These are phyloP conservation scores for Danionella dracula DNA, from an alignment of 2,797 vertebrate genomes.

Conservation along the genomic window DNA sequence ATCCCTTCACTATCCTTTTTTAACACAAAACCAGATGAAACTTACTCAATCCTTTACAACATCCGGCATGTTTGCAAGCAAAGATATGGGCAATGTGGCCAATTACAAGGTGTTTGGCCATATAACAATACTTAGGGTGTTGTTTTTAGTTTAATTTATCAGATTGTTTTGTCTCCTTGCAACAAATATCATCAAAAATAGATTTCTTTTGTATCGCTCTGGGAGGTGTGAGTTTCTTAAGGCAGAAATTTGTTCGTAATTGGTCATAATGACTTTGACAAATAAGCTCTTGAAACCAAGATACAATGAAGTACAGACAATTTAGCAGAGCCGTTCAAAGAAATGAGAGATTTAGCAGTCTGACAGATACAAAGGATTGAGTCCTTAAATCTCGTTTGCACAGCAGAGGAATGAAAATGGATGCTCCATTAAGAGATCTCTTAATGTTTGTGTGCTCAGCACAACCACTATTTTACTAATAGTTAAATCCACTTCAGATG, in stretches of 20 bases:
- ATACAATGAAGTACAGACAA: slow-evolving; percentile 15
- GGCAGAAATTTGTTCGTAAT: slow-evolving; percentile 23
- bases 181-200: too few relatives aligned
- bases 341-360: slow-evolving; percentile 29
- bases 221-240: slow-evolving; percentile 12
- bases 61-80: too few relatives aligned
- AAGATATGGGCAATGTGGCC: too few relatives aligned
- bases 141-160: too few relatives aligned
- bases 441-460: neutral
- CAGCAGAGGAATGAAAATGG: neutral
- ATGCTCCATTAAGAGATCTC: neutral
- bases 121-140: too few relatives aligned
- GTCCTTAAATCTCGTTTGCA: slow-evolving; percentile 18
- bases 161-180: too few relatives aligned
- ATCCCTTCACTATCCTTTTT: too few relatives aligned
- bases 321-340: slow-evolving; percentile 24
- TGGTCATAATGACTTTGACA: slow-evolving; percentile 35
- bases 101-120: too few relatives aligned
- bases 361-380: slow-evolving; percentile 37
- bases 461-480: neutral
- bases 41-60: too few relatives aligned
- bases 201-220: slow-evolving; percentile 3
- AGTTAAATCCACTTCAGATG: neutral
- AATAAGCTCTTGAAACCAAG: slow-evolving; percentile 28
- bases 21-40: too few relatives aligned